Conservation (phyloP, 2,113 vertebrate genomes). For the Chaetura pelagica region DNA sequence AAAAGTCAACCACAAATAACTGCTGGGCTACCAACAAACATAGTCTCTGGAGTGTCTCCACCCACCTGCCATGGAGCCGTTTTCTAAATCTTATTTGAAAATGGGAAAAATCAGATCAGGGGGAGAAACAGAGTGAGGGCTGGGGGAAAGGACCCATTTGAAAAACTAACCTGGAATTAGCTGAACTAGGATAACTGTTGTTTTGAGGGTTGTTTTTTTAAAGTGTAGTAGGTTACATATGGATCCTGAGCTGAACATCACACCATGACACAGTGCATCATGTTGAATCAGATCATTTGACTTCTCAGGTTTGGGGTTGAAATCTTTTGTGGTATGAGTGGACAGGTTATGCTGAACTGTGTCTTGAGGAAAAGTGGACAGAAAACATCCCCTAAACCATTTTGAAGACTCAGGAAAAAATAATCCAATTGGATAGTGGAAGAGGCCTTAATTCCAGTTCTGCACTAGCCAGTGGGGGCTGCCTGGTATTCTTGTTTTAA, state of each 20-base stretch:
- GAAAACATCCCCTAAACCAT: not conserved
- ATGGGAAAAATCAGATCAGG: not conserved
- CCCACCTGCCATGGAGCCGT: slow-evolving; percentile 45
- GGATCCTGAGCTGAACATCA: not conserved
- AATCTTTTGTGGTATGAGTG: not conserved
- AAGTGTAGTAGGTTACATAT: not conserved
- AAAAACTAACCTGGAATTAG: slow-evolving; percentile 13
- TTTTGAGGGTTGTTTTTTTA: not conserved
- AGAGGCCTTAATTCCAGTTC: not conserved
- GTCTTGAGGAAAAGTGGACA: not conserved
- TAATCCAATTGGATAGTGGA: not conserved
- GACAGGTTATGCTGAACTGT: not conserved
- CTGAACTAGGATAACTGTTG: not conserved
- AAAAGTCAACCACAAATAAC: slow-evolving; percentile 52
- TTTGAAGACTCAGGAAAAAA: not conserved
- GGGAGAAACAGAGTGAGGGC: not conserved
- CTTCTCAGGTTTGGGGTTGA: not conserved
- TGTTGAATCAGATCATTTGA: not conserved
- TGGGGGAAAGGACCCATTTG: not conserved
- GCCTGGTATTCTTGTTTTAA: not conserved
- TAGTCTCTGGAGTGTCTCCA: slow-evolving; percentile 23
- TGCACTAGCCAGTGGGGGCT: not conserved
- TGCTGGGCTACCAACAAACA: slow-evolving; percentile 44
- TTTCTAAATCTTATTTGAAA: not conserved
- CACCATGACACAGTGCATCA: not conserved